These are phyloP conservation scores for Mionectes macconnelli DNA, from an alignment of 2,113 vertebrate species.

Conservation along the genomic window DNA sequence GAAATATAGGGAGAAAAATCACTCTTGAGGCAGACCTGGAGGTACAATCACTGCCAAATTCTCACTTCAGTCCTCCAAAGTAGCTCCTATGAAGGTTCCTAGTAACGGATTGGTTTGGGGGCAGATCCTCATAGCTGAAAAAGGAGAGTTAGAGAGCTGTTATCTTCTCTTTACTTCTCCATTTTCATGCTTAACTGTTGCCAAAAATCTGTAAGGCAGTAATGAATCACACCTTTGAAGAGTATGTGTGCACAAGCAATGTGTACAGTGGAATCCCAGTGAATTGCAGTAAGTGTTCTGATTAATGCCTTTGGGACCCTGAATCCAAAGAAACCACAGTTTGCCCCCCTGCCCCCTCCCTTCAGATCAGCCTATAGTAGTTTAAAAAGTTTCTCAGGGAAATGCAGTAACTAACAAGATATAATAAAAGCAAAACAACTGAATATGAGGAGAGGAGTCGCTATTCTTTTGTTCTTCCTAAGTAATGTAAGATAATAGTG, in stretches of 20 bases:
- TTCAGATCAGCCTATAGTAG: constrained; percentile 9
- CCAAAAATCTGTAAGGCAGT: not conserved
- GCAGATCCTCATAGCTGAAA: not conserved
- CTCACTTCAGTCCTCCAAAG: not conserved
- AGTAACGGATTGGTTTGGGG: not conserved
- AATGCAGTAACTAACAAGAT: constrained; percentile 62
- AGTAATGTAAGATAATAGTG: constrained; percentile 69
- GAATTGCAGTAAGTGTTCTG: not conserved
- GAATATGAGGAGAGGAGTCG: constrained; percentile 23
- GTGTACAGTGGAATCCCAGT: not conserved
- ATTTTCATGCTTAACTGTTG: not conserved
- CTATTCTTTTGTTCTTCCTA: constrained; percentile 59
- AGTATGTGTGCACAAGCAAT: not conserved
- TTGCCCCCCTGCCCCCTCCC: not conserved
- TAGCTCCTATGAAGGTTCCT: not conserved
- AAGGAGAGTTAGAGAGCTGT: not conserved
- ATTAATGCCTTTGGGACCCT: not conserved
- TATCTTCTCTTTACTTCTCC: not conserved
- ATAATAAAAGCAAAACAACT: constrained; percentile 65
- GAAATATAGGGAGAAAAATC: not conserved
- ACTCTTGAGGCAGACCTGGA: not conserved
- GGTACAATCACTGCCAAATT: not conserved
- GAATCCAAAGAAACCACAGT: not conserved
- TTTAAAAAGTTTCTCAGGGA: constrained; percentile 66
- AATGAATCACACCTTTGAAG: not conserved